Evolutionary conservation across 2,888 invertebrate genomes (phyloP).

Genomic region (Acleris emargana): DNA sequence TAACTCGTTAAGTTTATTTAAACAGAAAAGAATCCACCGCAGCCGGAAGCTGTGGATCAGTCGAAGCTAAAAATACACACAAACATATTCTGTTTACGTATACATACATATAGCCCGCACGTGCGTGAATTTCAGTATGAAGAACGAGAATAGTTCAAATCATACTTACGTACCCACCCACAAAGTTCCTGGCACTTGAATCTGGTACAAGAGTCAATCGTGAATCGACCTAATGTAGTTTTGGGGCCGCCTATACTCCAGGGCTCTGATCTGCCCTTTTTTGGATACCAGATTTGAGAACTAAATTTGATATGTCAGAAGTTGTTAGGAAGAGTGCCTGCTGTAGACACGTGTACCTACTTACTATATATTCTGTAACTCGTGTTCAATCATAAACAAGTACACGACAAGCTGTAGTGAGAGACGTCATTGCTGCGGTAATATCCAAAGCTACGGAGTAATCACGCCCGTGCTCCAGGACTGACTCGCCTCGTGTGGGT

Average conservation of each 20-base stretch:
- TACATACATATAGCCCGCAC: not conserved
- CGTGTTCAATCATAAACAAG: too few relatives aligned
- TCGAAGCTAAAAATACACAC: constrained; percentile 30
- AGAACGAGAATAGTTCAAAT: not conserved
- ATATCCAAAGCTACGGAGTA: constrained; percentile 28
- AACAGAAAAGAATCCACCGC: constrained; percentile 19
- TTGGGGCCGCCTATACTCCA: too few relatives aligned
- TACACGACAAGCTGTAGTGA: not conserved
- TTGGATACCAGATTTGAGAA: too few relatives aligned
- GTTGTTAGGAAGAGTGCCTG: too few relatives aligned
- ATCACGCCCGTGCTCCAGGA: constrained; percentile 2
- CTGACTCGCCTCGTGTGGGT: constrained; percentile 14
- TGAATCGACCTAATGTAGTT: too few relatives aligned
- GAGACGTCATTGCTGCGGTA: not conserved
- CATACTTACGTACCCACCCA: too few relatives aligned
- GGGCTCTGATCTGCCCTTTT: too few relatives aligned
- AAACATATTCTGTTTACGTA: not conserved
- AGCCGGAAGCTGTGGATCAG: constrained; percentile 38
- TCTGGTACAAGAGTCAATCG: too few relatives aligned
- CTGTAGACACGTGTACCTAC: too few relatives aligned
- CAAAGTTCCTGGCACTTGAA: too few relatives aligned
- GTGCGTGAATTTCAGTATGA: not conserved
- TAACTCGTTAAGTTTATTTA: constrained; percentile 30
- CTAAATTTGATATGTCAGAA: too few relatives aligned
- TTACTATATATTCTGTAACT: too few relatives aligned